Evolutionary conservation across 2,113 vertebrate genomes (phyloP).

Genomic region (Rhabdomys dilectus): DNA sequence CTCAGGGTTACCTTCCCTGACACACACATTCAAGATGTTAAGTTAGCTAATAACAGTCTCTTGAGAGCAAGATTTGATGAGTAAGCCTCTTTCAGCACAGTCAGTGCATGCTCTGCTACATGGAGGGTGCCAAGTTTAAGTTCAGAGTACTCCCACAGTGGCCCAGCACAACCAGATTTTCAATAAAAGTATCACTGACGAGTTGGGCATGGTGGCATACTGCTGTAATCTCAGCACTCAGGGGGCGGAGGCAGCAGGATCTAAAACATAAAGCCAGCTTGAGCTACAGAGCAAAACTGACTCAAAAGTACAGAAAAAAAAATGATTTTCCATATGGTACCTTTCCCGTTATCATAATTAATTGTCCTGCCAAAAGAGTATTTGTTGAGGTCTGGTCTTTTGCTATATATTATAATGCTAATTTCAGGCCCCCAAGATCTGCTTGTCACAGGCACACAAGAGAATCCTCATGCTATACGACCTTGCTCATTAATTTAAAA

Average conservation of each 20-base stretch:
- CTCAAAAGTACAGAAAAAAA: background rate
- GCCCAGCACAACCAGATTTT: background rate
- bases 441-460: too few species aligned
- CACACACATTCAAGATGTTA: background rate
- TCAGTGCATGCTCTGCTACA: background rate
- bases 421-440: too few species aligned
- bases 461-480: too few species aligned
- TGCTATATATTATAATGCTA: too few species aligned
- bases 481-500: too few species aligned
- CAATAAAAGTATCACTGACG: background rate
- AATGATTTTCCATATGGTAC: background rate
- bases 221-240: background rate
- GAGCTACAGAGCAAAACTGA: background rate
- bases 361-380: background rate
- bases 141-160: background rate
- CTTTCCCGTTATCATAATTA: background rate
- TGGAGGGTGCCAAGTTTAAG: rapidly evolving
- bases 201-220: background rate
- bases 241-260: background rate
- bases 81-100: background rate
- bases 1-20: background rate
- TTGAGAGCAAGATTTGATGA: background rate
- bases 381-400: too few species aligned
- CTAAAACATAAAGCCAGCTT: background rate
- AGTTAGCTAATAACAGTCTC: background rate